Evolutionary conservation across 2,888 invertebrate genomes (phyloP).

Genomic region (Eilema griseolum): DNA sequence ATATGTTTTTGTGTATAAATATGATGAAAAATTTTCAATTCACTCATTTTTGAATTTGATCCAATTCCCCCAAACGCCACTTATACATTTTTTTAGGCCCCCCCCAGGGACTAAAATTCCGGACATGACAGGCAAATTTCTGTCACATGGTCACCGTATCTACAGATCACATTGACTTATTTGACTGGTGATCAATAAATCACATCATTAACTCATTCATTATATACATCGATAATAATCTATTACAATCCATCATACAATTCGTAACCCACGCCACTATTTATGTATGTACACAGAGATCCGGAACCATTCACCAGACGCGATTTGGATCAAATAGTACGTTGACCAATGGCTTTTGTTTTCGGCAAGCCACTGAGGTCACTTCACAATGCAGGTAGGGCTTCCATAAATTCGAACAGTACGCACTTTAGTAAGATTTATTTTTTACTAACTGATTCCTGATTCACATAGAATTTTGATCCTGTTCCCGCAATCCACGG

Average conservation of each 20-base stretch:
- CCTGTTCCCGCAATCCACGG: too few species aligned
- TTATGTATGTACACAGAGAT: constrained; percentile 33
- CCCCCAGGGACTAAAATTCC: neutral
- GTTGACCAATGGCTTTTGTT: constrained; percentile 54
- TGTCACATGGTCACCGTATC: neutral
- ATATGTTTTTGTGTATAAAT: too few species aligned
- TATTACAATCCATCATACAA: constrained; percentile 10
- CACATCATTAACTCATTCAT: constrained; percentile 1
- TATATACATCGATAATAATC: constrained; percentile 19
- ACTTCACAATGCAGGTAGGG: constrained; percentile 47
- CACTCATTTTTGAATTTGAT: too few species aligned
- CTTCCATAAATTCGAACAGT: constrained; percentile 26
- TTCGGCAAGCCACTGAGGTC: constrained; percentile 57
- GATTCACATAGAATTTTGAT: too few species aligned
- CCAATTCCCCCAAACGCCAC: too few species aligned
- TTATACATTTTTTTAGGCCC: neutral
- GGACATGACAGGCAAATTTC: neutral
- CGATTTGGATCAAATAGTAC: constrained; percentile 48
- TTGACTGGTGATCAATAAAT: constrained; percentile 9
- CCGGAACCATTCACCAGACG: constrained; percentile 51
- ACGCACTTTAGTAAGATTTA: neutral
- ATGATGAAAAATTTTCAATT: too few species aligned
- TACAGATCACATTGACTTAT: neutral
- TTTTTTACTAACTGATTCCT: too few species aligned
- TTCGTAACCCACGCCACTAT: constrained; percentile 5